Conservation (phyloP, 1,140 invertebrate species). For the Drosophila bocqueti region DNA sequence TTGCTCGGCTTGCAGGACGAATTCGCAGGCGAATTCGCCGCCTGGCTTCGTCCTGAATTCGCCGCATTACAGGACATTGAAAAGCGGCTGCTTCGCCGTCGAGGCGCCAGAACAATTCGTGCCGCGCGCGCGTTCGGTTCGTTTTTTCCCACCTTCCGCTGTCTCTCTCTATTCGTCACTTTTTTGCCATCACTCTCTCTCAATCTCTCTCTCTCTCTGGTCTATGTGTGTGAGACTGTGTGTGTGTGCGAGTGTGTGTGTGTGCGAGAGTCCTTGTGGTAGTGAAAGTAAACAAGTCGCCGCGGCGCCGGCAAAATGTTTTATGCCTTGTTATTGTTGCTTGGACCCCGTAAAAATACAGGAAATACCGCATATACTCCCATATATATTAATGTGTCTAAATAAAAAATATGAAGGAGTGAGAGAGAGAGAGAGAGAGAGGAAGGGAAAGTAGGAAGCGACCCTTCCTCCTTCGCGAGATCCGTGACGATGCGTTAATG, state of each 20-base stretch:
- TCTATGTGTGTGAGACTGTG: neutral
- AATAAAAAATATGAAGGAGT: neutral
- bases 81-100: conserved; percentile 56
- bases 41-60: conserved; percentile 27
- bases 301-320: conserved; percentile 54
- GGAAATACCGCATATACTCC: conserved; percentile 3
- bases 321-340: conserved; percentile 40
- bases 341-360: conserved; percentile 14
- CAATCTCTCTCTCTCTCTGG: neutral
- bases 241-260: neutral
- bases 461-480: conserved; percentile 1
- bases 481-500: conserved; percentile 35
- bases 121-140: conserved; percentile 80
- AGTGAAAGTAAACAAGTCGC: conserved; percentile 75
- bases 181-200: conserved; percentile 18
- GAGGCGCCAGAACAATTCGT: conserved; percentile 73
- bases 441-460: neutral
- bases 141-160: conserved; percentile 24
- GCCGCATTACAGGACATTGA: conserved; percentile 55
- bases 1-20: conserved; percentile 14
- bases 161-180: neutral
- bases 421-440: neutral
- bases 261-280: conserved; percentile 26
- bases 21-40: conserved; percentile 36
- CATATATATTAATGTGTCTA: conserved; percentile 2